phyloP scores from a whole-genome alignment of 2,113 vertebrate species.

The Paedocypris sp. region DNA sequence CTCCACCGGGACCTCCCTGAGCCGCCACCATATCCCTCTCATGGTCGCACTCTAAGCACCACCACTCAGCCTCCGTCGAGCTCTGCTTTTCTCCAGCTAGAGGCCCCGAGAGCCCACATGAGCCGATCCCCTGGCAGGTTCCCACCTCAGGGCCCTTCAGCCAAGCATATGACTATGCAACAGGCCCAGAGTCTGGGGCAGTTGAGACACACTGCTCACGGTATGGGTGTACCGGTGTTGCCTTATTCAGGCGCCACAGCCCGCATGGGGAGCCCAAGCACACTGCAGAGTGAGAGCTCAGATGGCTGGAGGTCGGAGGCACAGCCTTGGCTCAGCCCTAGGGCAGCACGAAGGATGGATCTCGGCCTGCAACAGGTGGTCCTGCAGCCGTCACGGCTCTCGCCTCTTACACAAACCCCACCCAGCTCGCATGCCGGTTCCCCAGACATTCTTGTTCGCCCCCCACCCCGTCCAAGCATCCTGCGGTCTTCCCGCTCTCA shows the following conservation, averaged over 20 bases:
- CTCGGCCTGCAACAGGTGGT: conserved; percentile 95
- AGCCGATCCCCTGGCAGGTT: conserved; percentile 67
- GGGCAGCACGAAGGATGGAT: conserved; percentile 82
- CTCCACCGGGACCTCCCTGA: conserved; percentile 75
- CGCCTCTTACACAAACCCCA: conserved; percentile 94
- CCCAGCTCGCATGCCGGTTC: conserved; percentile 90
- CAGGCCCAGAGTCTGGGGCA: conserved; percentile 90
- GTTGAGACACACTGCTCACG: conserved; percentile 98
- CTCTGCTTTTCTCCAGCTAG: conserved; percentile 89
- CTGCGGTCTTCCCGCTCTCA: conserved; percentile 75
- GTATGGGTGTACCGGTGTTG: conserved; percentile 98
- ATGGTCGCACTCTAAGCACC: conserved; percentile 53
- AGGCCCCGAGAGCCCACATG: conserved; percentile 80
- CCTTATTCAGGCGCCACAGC: conserved; percentile 91
- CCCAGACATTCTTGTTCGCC: conserved; percentile 84
- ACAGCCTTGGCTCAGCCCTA: conserved; percentile 89
- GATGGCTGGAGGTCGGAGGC: conserved; percentile 77
- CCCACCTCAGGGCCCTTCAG: conserved; percentile 65
- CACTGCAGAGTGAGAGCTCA: conserved; percentile 80
- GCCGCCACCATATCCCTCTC: conserved; percentile 64
- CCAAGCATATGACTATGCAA: conserved; percentile 96
- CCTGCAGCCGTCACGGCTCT: conserved; percentile 93
- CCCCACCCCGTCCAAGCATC: conserved; percentile 82
- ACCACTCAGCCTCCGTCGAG: conserved; percentile 66
- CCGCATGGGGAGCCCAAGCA: conserved; percentile 83